Evolutionary conservation across 2,888 invertebrate genomes (phyloP), one percentile per base, ranked within the genome.

Genomic region (Drosophila mimica): DNA sequence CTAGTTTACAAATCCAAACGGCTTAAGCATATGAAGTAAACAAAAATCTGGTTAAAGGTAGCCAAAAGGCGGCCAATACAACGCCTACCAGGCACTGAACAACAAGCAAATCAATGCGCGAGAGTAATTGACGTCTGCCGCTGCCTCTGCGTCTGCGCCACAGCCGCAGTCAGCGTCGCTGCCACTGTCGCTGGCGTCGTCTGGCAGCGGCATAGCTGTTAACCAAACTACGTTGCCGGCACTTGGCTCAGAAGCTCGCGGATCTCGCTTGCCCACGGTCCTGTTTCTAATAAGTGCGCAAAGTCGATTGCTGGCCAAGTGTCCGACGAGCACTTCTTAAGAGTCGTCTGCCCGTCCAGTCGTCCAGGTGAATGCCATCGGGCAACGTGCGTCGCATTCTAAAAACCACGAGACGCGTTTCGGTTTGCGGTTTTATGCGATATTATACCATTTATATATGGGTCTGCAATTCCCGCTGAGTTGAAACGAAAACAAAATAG

Each of bases 291-390:
- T 72, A 62, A 65, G 70, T 67, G 60, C 82, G 58, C 84, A 72
- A 34, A 52, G 33, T 38, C 69, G 66, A 51, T 38, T 60, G 46
- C 57, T 75, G 57, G 59, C 51, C 58, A 40, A 71, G 56, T 73
- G 53, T 62, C 63, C 69, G 66, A 62, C 82, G 67, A 60, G 63
- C 63, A 65, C 49, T 63, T 48, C 66, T 64, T 61, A 51, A 70
- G 70, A 74, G 76, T 43, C 74, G 79, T 68, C 74, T 62, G 73
- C 49, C 74, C 79, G 88, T 53, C 79, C 85, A 88, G 88, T 72
- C 79, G 88, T 53, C 79, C 85, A 88, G 88, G 85, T 89, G 88
- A 87, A 87, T 87, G 89, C 87, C 89, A 83, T 83, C 64, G 81
- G 83, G 76, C 74, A 81, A 88, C 89, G 86, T 88, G 87, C 74